phyloP scores from a whole-genome alignment of 2,888 invertebrate species.

The Orthosia cruda region DNA sequence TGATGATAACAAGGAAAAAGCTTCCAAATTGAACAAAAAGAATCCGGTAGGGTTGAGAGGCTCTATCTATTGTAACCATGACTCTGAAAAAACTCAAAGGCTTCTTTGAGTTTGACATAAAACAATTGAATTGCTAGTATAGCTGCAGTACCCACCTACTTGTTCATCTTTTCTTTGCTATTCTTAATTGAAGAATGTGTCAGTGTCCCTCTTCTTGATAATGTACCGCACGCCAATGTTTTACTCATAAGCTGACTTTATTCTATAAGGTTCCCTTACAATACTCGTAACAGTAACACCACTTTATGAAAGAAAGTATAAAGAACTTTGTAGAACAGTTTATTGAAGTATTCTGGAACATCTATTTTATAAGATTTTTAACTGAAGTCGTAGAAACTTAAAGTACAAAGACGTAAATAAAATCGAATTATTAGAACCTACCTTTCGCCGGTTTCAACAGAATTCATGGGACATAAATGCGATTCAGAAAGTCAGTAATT shows the following conservation, averaged over 20 bases:
- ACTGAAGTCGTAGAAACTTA: not conserved
- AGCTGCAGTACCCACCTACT: not conserved
- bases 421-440: not conserved
- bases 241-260: slow-evolving; percentile 55
- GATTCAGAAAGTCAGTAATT: not conserved
- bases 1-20: not conserved
- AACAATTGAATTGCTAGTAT: not conserved
- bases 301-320: slow-evolving; percentile 44
- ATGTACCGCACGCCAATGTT: slow-evolving; percentile 29
- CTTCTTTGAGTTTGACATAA: not conserved
- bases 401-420: not conserved
- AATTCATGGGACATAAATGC: not conserved
- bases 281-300: slow-evolving; percentile 37
- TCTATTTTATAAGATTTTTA: not conserved
- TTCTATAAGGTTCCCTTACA: slow-evolving; percentile 29
- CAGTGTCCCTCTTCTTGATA: slow-evolving; percentile 24
- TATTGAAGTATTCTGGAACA: slow-evolving; percentile 26
- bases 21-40: not conserved
- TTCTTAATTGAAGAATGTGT: slow-evolving; percentile 33
- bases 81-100: not conserved
- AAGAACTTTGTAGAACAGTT: slow-evolving; percentile 15
- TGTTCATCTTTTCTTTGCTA: not conserved
- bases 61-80: not conserved
- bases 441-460: not conserved
- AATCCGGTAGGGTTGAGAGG: not conserved